A percentile compares a stretch with the other conserved stretches of the same genome.
phyloP scores from a whole-genome alignment of 1,140 invertebrate species.

The Coptotermes formosanus region DNA sequence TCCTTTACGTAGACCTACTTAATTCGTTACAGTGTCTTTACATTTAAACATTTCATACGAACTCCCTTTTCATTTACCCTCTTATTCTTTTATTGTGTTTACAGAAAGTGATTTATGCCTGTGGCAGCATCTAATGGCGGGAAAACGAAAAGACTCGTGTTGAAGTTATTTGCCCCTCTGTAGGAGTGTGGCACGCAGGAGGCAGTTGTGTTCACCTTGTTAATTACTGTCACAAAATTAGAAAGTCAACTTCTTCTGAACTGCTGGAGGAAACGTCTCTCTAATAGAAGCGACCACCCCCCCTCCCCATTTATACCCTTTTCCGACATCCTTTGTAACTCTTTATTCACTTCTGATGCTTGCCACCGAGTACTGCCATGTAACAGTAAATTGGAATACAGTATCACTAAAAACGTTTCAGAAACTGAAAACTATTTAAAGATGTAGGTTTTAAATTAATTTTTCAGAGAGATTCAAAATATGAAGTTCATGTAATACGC shows the following conservation, averaged over 20 bases:
- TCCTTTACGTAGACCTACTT: no score
- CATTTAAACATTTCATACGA: no score
- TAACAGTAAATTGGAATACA: neutral
- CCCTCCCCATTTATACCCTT: neutral
- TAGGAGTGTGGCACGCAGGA: neutral
- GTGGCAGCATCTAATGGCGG: neutral
- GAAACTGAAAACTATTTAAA: neutral
- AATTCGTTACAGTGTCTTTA: no score
- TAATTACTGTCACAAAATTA: slow-evolving; percentile 19
- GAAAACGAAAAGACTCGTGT: neutral
- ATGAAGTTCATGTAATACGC: neutral
- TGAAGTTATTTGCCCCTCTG: neutral
- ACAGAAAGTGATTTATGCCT: neutral
- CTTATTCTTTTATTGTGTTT: neutral
- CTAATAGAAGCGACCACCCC: neutral
- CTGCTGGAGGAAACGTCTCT: neutral
- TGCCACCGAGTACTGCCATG: neutral
- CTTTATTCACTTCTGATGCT: neutral
- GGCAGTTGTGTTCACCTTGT: slow-evolving; percentile 9
- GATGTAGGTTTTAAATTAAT: neutral
- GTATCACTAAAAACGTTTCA: neutral
- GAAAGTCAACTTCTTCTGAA: slow-evolving; percentile 6
- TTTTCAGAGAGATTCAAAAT: neutral
- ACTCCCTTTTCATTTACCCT: no score
- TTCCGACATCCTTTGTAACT: slow-evolving; percentile 2